These are phyloP conservation scores for Trididemnum clinides DNA, from an alignment of 23 tunicate genomes.

Conservation along the genomic window DNA sequence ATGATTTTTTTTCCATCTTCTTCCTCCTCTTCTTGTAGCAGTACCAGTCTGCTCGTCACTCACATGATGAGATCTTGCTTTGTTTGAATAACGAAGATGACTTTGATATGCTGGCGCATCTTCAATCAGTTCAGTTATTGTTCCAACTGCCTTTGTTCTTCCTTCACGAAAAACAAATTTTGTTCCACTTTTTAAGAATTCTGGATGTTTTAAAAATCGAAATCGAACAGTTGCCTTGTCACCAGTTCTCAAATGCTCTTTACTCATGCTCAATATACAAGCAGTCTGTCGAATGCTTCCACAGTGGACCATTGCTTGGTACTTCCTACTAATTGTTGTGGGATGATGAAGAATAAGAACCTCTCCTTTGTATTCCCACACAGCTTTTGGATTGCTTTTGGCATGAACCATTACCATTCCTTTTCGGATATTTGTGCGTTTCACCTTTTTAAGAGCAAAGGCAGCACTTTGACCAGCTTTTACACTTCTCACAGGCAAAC, in stretches of 20 bases:
- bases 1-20: conserved; percentile 21
- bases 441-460: conserved; percentile 93
- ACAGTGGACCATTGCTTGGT: conserved; percentile 99
- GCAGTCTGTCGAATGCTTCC: conserved; percentile 98
- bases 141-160: conserved; percentile 95
- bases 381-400: conserved; percentile 94
- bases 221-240: conserved; percentile 92
- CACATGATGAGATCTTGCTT: background rate
- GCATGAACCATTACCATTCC: conserved; percentile 96
- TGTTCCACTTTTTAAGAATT: conserved; percentile 66
- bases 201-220: conserved; percentile 91
- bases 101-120: conserved; percentile 93
- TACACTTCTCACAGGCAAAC: conserved; percentile 83
- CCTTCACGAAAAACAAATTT: conserved; percentile 98
- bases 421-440: conserved; percentile 78
- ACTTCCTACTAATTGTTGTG: conserved; percentile 89
- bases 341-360: conserved; percentile 96
- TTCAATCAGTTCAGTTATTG: conserved; percentile 67
- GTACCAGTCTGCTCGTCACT: conserved; percentile 23
- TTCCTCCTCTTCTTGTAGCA: conserved; percentile 53
- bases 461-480: conserved; percentile 97
- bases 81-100: conserved; percentile 44
- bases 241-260: conserved; percentile 89
- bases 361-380: conserved; percentile 99
- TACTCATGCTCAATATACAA: conserved; percentile 75